Conservation (phyloP, 2,888 invertebrate genomes). For the Andrena bucephala region DNA sequence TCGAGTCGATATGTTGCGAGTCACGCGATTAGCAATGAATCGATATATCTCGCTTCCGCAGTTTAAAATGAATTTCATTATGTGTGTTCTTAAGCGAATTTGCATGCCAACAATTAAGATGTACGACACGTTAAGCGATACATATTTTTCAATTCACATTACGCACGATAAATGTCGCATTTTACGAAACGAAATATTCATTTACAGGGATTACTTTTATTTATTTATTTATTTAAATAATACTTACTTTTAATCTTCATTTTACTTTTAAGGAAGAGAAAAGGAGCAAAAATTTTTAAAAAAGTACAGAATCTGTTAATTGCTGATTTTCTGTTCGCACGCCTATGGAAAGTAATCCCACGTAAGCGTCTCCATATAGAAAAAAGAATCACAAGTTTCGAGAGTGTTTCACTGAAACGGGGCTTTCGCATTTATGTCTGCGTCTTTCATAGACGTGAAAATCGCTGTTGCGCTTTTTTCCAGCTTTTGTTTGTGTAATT, state of each 20-base stretch:
- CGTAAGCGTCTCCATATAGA: neutral
- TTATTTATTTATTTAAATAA: no score
- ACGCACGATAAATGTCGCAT: constrained; percentile 30
- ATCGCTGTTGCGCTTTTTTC: constrained; percentile 53
- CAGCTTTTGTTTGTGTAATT: constrained; percentile 44
- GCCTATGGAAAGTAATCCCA: constrained; percentile 13
- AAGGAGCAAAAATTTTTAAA: neutral
- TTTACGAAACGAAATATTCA: neutral
- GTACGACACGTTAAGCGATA: neutral
- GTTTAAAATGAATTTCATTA: neutral
- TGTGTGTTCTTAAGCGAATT: neutral
- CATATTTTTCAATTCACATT: neutral
- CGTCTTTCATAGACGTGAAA: constrained; percentile 5
- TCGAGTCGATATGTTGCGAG: neutral
- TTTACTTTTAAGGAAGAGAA: neutral
- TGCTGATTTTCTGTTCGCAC: neutral
- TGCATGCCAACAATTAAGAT: constrained; percentile 28
- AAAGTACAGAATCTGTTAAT: no score
- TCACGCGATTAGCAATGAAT: constrained; percentile 6
- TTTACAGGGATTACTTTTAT: constrained; percentile 27
- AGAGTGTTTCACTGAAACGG: constrained; percentile 33
- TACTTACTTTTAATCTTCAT: constrained; percentile 20
- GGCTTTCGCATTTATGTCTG: constrained; percentile 35
- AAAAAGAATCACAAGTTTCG: constrained; percentile 22
- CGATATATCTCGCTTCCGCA: constrained; percentile 6